Conservation (phyloP, 2,113 vertebrate genomes). For the Spilogale gracilis region DNA sequence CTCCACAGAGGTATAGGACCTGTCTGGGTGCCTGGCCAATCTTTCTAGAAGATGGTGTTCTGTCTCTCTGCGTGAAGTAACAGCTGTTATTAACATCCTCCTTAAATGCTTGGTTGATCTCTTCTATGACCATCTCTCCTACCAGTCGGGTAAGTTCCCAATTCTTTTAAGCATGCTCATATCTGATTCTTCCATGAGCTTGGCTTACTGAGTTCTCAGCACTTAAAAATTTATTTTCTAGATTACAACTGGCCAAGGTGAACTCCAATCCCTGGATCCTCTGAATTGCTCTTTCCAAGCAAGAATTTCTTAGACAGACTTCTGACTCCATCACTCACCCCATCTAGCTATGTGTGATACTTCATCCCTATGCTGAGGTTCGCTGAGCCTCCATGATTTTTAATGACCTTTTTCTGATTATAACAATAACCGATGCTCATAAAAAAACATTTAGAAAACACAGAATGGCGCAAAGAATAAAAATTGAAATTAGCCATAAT, state of each 20-base stretch:
- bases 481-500: not conserved
- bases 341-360: not conserved
- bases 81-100: not conserved
- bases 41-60: not conserved
- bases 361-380: not conserved
- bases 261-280: not conserved
- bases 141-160: not conserved
- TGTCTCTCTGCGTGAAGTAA: not conserved
- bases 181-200: not conserved
- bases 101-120: not conserved
- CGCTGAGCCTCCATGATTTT: not conserved
- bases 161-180: not conserved
- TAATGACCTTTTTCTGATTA: not conserved
- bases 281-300: not conserved
- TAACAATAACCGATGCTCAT: not conserved
- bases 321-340: not conserved
- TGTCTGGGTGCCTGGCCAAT: not conserved
- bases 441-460: conserved; percentile 6
- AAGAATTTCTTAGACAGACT: conserved; percentile 26
- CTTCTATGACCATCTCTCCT: not conserved
- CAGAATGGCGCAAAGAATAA: conserved; percentile 39
- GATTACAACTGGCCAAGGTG: not conserved
- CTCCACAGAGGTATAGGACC: not conserved
- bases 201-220: not conserved
- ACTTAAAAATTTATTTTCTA: not conserved